Percentiles rank a stretch among this genome's conserved stretches.
Evolutionary conservation across 2,888 invertebrate genomes (phyloP).

Genomic region (Acronicta leporina): DNA sequence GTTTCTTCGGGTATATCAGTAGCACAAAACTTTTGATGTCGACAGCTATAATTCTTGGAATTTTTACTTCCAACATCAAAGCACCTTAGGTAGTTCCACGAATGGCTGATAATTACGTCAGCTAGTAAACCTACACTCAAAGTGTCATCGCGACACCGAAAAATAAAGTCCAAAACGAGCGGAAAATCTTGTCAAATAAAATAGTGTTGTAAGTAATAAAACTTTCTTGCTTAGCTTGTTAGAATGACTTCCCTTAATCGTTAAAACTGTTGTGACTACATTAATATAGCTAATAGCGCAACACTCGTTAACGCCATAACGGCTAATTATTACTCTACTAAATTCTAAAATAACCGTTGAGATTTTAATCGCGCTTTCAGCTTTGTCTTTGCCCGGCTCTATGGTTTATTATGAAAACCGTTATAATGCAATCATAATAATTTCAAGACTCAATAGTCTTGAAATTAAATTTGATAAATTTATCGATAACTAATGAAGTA

Average conservation of each 20-base stretch:
- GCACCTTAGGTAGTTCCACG: conserved; percentile 19
- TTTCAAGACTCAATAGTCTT: no score
- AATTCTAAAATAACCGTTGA: conserved; percentile 66
- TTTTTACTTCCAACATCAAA: conserved; percentile 44
- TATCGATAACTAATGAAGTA: conserved; percentile 51
- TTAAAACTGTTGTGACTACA: conserved; percentile 69
- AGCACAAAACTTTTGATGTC: conserved; percentile 26
- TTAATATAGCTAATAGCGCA: conserved; percentile 72
- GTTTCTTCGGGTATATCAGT: conserved; percentile 6
- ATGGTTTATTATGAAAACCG: conserved; percentile 22
- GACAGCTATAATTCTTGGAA: conserved; percentile 11
- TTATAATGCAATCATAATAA: no score
- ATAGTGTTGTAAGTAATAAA: conserved; percentile 54
- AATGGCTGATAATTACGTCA: conserved; percentile 39
- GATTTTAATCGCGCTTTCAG: conserved; percentile 63
- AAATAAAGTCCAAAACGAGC: conserved; percentile 53
- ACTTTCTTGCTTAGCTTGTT: conserved; percentile 65
- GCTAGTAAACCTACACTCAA: conserved; percentile 41
- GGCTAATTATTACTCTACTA: conserved; percentile 74
- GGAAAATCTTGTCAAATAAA: conserved; percentile 53
- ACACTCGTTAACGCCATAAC: conserved; percentile 69
- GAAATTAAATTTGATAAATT: conserved; percentile 27
- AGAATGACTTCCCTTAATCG: conserved; percentile 75
- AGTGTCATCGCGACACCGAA: conserved; percentile 35
- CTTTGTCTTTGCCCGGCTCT: conserved; percentile 51